A percentile compares a stretch with the other conserved stretches of the same genome.
phyloP scores from a whole-genome alignment of 2,113 vertebrate species.

The Conger conger region DNA sequence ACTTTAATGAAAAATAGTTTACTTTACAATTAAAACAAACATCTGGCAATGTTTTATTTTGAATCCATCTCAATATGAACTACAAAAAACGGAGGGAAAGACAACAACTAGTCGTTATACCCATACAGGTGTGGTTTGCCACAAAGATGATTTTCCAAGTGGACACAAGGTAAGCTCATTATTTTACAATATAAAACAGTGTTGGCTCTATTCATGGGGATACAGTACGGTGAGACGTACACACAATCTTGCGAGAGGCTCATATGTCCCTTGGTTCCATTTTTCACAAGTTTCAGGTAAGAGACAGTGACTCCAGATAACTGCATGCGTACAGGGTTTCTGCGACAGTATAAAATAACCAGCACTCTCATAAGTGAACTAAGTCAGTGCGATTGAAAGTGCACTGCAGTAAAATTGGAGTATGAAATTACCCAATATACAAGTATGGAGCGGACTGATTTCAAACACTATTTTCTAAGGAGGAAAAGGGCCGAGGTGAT shows the following conservation, averaged over 20 bases:
- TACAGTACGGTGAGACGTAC: conserved; percentile 53
- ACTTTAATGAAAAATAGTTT: conserved; percentile 11
- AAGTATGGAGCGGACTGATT: conserved; percentile 45
- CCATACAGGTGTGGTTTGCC: conserved; percentile 50
- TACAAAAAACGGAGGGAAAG: conserved; percentile 71
- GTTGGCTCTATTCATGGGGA: conserved; percentile 46
- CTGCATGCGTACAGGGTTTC: background rate
- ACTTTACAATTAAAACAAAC: conserved; percentile 3
- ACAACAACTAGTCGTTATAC: conserved; percentile 59
- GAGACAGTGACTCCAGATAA: conserved; percentile 72
- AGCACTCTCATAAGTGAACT: background rate
- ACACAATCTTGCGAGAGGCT: conserved; percentile 37
- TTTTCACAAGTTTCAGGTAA: conserved; percentile 76
- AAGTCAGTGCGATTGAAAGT: background rate
- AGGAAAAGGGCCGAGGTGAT: conserved; percentile 26
- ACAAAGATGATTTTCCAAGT: conserved; percentile 54
- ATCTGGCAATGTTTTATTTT: conserved; percentile 55
- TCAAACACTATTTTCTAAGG: conserved; percentile 72
- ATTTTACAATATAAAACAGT: conserved; percentile 73
- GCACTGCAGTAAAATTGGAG: background rate
- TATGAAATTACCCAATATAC: background rate
- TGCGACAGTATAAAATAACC: background rate
- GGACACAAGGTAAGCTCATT: conserved; percentile 51
- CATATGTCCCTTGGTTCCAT: conserved; percentile 77
- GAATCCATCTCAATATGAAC: conserved; percentile 65